Conservation (phyloP, 1,140 invertebrate species). For the Zeugodacus cucurbitae region DNA sequence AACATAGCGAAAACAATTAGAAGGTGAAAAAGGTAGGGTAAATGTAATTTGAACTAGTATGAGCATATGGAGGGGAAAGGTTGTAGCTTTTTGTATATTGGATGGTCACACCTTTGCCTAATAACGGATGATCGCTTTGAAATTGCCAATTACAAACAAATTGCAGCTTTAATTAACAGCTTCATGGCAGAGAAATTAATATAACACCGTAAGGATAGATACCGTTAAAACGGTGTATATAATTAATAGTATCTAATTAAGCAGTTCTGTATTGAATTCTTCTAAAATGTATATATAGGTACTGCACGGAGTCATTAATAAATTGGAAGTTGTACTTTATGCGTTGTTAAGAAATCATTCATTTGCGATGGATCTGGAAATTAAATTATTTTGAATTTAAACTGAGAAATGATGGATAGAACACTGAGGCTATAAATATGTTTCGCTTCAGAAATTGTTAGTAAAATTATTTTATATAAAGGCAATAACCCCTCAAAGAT, state of each 20-base stretch:
- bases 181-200: background rate
- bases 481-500: no score
- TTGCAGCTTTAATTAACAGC: background rate
- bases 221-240: background rate
- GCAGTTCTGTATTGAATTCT: background rate
- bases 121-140: background rate
- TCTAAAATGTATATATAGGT: no score
- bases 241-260: background rate
- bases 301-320: no score
- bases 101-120: background rate
- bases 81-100: background rate
- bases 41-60: background rate
- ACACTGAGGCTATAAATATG: no score
- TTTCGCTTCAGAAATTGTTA: no score
- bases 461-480: no score
- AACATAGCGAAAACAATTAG: background rate
- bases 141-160: background rate
- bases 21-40: background rate
- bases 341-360: no score
- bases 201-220: background rate
- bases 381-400: no score
- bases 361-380: no score
- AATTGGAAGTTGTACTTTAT: no score
- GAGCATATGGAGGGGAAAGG: background rate
- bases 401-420: no score